Evolutionary conservation across 1,140 invertebrate genomes (phyloP).

Genomic region (Drosophila auraria): DNA sequence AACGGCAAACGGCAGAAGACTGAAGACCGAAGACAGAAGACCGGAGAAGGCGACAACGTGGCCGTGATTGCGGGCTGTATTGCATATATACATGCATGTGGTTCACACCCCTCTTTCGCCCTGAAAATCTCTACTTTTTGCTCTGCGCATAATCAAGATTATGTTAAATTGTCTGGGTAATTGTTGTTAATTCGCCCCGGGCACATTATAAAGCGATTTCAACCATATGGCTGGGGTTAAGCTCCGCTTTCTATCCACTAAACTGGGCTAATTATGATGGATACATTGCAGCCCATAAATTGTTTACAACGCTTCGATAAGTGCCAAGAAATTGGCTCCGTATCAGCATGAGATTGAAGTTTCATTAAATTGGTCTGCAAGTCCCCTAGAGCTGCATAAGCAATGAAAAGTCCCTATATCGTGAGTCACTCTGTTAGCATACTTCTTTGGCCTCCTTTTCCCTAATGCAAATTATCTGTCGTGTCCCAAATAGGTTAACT

Average conservation of each 20-base stretch:
- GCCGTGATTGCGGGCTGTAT: conserved; percentile 51
- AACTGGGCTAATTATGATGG: conserved; percentile 72
- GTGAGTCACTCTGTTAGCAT: conserved; percentile 1
- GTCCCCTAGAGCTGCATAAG: conserved; percentile 7
- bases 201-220: conserved; percentile 79
- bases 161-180: conserved; percentile 83
- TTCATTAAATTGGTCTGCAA: conserved; percentile 18
- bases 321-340: conserved; percentile 17
- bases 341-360: conserved; percentile 30
- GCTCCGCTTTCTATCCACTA: conserved; percentile 71
- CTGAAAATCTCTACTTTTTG: conserved; percentile 42
- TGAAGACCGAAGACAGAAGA: conserved; percentile 13
- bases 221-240: conserved; percentile 66
- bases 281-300: conserved; percentile 64
- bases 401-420: conserved; percentile 9
- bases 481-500: conserved; percentile 8
- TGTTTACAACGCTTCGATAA: conserved; percentile 45
- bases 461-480: conserved; percentile 19
- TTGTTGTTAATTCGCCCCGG: conserved; percentile 79
- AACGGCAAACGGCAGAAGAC: conserved; percentile 15
- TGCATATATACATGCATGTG: conserved; percentile 48
- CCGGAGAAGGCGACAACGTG: conserved; percentile 39
- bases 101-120: conserved; percentile 20
- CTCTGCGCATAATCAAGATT: conserved; percentile 77
- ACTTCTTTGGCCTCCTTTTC: neutral